Conservation (phyloP, 1,140 invertebrate genomes). For the Cyclargus thomasi region DNA sequence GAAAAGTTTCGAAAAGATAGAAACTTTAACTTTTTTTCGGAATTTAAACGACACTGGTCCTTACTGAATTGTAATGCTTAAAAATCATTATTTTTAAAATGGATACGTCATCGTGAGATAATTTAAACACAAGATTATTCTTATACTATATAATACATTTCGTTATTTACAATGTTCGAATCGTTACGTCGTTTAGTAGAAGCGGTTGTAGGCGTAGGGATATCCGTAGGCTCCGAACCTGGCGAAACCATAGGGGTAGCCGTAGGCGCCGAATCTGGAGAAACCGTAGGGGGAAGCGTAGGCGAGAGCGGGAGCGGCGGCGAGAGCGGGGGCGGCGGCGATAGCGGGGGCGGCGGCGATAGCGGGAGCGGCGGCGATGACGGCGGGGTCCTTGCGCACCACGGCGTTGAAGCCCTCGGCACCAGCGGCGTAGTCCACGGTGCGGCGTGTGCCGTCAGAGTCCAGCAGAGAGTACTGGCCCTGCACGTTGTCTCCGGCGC, state of each 20-base stretch:
- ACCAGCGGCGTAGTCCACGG: slow-evolving; percentile 65
- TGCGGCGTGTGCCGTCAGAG: slow-evolving; percentile 61
- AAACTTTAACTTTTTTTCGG: no score
- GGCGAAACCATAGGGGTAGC: slow-evolving; percentile 17
- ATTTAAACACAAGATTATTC: no score
- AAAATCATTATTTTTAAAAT: no score
- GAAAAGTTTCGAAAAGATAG: no score
- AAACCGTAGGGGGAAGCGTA: slow-evolving; percentile 19
- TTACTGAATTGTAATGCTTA: no score
- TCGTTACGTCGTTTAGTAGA: slow-evolving; percentile 23
- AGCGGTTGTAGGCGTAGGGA: slow-evolving; percentile 27
- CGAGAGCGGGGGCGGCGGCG: slow-evolving; percentile 28
- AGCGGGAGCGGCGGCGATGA: slow-evolving; percentile 35
- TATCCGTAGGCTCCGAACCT: slow-evolving; percentile 27
- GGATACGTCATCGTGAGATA: no score
- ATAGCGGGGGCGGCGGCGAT: slow-evolving; percentile 23
- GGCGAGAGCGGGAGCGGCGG: slow-evolving; percentile 24
- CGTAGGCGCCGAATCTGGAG: neutral
- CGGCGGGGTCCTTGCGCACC: slow-evolving; percentile 54
- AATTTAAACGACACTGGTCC: no score
- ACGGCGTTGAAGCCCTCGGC: slow-evolving; percentile 66
- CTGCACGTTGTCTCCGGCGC: slow-evolving; percentile 70
- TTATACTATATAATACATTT: neutral
- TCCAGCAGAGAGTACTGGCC: slow-evolving; percentile 66
- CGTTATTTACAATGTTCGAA: slow-evolving; percentile 2